Base-by-base conservation (phyloP, 2,113 vertebrate species). In the Todiramphus chloris region DNA sequence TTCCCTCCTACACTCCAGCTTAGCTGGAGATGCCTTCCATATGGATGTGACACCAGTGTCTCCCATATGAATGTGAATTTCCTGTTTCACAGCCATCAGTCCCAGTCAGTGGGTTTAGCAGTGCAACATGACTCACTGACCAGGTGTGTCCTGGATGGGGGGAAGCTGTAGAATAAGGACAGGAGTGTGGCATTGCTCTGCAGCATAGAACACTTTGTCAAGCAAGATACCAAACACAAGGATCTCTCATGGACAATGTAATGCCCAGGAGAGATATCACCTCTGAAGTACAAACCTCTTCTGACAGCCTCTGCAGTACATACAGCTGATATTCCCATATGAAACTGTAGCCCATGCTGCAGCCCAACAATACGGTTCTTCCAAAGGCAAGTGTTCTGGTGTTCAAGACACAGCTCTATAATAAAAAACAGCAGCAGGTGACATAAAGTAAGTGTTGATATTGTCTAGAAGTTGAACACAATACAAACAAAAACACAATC, bases 81-180 rank as follows among this genome's bases (percentile, higher is more conserved):
- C 72, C 27, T 76, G 12, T 27, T 85, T 43, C 66, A 41, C 78
- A 73, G 31, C 17, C 12, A 3, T 35, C 4, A 74, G 5, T 84
- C 35, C 28, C 11, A 3, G 25, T 6, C 30, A 56, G 7, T 30
- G 60, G 3, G 3, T 72, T 85, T 43, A 87, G 16, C 43, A 55
- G 31, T 11, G 13, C 25, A 46, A 41, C n/a, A 28, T 58, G 17
- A 66, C 20, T 39, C 17, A 62, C 7, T 37, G 31, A 21, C 27
- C 3, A 3, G 14, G 27, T 8, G 6, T 11, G 53, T 20, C 21
- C 44, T 28, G 11, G 5, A 17, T 24, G 1, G 23, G 13, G 10
- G 15, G 5, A 59, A 3, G 11, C 7, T 81, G 33, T 17, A 84
- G 73, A 70, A 33, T 24, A 81, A 89, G 10, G 30, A 69, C 20